Base-by-base conservation (phyloP, 2,888 invertebrate genomes). In the Xylota sylvarum region DNA sequence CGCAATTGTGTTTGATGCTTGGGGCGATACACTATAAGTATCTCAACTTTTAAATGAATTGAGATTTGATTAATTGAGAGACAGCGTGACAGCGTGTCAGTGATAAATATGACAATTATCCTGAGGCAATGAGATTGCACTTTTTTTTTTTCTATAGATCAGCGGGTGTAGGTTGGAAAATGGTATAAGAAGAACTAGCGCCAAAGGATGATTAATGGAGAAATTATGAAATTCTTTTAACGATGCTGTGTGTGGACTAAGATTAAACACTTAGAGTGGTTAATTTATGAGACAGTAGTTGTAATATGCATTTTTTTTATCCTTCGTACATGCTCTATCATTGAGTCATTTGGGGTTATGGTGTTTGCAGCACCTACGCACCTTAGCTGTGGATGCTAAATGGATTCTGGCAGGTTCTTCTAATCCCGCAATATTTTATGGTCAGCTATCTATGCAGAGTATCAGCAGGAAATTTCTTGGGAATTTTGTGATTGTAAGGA, bases 21-120 rank as follows among this genome's bases (percentile, higher is more conserved):
- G 6, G 27, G 73, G 73, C 65, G 40, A 80, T 79, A 56, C 65
- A 55, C 65, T 37, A 52, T 52, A 43, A 46, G 60, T 72, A 85
- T 70, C 65, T 64, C 73, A 58, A 43, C 65, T 86, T n/a, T n/a
- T 32, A 73, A 82, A 82, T 86, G 82, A 86, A 82, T 82, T 86
- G 72, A 82, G 77, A 60, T 82, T 86, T 86, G 86, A 86, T 86
- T 86, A 86, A 86, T 86, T 86, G 86, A 82, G 82, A 82, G 86
- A 77, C 86, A 86, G 72, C 67, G 72, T 86, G 86, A 82, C 82
- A 76, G 76, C 70, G 70, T 82, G 76, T 86, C 86, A 67, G 86
- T 73, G 86, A 86, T 86, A 86, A 86, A 86, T 86, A 86, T 82
- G 86, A 86, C 86, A 86, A 86, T 78, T 77, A 86, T 81, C 85